Conservation (phyloP, 2,888 invertebrate species). For the Erynnis tages region DNA sequence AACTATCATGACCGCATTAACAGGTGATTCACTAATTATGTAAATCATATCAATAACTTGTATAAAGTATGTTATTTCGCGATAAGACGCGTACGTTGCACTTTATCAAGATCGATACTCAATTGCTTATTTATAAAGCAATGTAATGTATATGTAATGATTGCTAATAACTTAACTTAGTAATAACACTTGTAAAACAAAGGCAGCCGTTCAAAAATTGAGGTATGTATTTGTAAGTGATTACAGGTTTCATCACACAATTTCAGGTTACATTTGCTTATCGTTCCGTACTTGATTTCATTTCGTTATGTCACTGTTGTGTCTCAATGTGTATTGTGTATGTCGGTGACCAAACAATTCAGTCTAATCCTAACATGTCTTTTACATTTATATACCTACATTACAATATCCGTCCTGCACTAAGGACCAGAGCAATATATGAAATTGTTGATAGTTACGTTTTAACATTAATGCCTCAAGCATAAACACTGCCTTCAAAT, state of each 20-base stretch:
- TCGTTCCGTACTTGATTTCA: slow-evolving; percentile 15
- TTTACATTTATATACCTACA: too few species aligned
- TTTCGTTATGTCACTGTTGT: slow-evolving; percentile 16
- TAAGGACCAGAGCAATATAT: too few species aligned
- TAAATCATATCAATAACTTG: slow-evolving; percentile 36
- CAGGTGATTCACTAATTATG: slow-evolving; percentile 50
- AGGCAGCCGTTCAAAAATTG: slow-evolving; percentile 21
- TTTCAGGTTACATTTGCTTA: slow-evolving; percentile 21
- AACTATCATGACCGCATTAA: slow-evolving; percentile 24
- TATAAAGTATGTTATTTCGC: slow-evolving; percentile 32
- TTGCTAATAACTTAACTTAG: slow-evolving; percentile 29
- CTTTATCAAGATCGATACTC: slow-evolving; percentile 29
- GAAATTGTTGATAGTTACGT: too few species aligned
- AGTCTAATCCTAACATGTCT: too few species aligned
- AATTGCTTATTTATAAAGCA: slow-evolving; percentile 30
- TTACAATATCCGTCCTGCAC: too few species aligned
- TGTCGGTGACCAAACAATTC: background rate
- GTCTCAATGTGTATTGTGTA: slow-evolving; percentile 2
- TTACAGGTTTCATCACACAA: slow-evolving; percentile 24
- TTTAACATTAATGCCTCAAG: too few species aligned
- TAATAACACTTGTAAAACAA: slow-evolving; percentile 18
- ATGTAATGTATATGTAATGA: slow-evolving; percentile 30
- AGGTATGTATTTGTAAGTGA: slow-evolving; percentile 25
- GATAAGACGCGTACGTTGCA: slow-evolving; percentile 45
- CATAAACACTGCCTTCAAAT: too few species aligned